Evolutionary conservation across 2,797 vertebrate species (phyloP).

Genomic region (Hapalemur alaotrensis): DNA sequence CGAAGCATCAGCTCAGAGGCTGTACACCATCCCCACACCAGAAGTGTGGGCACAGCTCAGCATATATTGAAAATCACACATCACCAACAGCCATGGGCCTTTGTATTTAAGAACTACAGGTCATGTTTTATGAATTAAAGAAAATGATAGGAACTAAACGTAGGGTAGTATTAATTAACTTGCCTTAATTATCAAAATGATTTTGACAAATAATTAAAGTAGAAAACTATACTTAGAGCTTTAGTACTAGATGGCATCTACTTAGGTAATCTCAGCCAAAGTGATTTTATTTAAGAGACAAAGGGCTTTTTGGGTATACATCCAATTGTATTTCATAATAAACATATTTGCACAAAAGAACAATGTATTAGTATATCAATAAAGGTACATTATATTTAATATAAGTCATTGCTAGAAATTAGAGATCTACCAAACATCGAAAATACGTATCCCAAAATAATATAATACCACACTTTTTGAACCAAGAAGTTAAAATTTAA

Average conservation of each 20-base stretch:
- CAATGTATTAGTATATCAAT: not conserved
- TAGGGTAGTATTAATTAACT: not conserved
- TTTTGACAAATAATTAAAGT: not conserved
- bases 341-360: not conserved
- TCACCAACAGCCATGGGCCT: accelerated
- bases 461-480: not conserved
- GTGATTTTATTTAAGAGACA: not conserved
- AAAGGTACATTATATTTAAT: not conserved
- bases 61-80: not conserved
- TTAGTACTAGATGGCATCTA: not conserved
- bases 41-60: not conserved
- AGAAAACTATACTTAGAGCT: not conserved
- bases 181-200: not conserved
- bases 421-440: not conserved
- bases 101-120: not conserved
- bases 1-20: not conserved
- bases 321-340: not conserved
- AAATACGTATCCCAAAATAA: not conserved
- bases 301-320: not conserved
- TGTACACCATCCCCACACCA: accelerated
- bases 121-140: not conserved
- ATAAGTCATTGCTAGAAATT: not conserved
- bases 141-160: not conserved
- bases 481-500: not conserved
- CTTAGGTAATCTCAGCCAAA: not conserved